Base-by-base conservation (phyloP, 2,797 vertebrate genomes). In the Alexandromys oeconomus region DNA sequence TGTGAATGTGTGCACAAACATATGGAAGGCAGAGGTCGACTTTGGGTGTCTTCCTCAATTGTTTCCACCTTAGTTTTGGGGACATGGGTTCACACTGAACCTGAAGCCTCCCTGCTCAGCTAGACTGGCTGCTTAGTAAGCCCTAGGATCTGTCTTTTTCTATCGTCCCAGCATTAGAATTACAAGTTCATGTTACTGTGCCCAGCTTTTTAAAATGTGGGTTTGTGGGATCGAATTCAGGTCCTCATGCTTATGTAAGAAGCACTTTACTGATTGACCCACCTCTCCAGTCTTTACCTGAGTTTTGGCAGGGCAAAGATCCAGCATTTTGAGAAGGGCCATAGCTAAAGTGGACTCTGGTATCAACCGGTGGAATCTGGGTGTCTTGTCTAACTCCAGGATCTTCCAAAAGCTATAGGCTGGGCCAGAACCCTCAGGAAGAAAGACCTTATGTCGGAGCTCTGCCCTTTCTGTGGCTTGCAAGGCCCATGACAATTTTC, bases 371-470 rank as follows among this genome's bases (percentile, higher is more conserved):
- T 11, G 54, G n/a, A 27, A 40, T 93, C 37, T 3, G 31, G 10
- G 27, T 37, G 4, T 29, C 65, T 85, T 67, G 46, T 73, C 46
- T 29, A 31, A 51, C 31, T 86, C 0, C 1, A 21, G 57, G 11
- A 43, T 46, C 25, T 91, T 74, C 54, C 61, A 80, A 61, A n/a
- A 54, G 6, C 57, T 23, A 14, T 12, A 34, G 40, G 57, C 77
- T 89, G 57, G 54, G 43, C 77, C 51, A 93, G 81, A 94, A 34
- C 73, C 9, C 13, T 48, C 17, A 46, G 48, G 92, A 94, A 86
- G 97, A 98, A 91, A 37, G 87, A 34, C 4, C 74, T 96, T 74
- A 80, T 61, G 34, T 77, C 40, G 84, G 79, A 93, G 6, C 87
- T 29, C 37, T 86, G 40, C 61, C 77, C 27, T 89, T 65, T 93